Evolutionary conservation across 1,140 invertebrate species (phyloP).

Genomic region (Wasmannia auropunctata): DNA sequence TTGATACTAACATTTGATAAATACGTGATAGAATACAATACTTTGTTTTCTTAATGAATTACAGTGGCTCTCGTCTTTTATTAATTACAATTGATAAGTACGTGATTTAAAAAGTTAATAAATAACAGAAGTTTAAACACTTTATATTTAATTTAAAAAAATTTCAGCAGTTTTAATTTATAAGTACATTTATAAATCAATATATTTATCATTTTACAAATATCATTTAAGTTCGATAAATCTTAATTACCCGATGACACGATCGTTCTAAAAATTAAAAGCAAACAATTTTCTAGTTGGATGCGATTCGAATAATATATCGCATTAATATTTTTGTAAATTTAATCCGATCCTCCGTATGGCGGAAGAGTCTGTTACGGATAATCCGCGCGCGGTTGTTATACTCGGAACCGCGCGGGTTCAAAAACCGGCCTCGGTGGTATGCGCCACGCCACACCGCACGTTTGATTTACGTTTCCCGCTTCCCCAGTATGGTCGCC

Average conservation of each 20-base stretch:
- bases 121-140: background rate
- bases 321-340: background rate
- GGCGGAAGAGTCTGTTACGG: background rate
- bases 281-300: background rate
- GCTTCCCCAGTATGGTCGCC: constrained; percentile 40
- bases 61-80: no score
- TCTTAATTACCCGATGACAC: background rate
- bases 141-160: background rate
- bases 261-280: background rate
- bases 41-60: no score
- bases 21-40: no score
- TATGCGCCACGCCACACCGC: background rate
- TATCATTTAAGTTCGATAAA: background rate
- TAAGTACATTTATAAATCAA: background rate
- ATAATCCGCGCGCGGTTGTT: background rate
- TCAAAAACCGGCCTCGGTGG: constrained; percentile 1
- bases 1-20: no score
- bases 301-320: background rate
- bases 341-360: background rate
- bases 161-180: background rate
- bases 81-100: no score
- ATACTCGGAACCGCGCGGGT: background rate
- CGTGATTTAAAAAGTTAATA: background rate
- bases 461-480: constrained; percentile 51
- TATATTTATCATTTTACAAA: background rate